phyloP scores from a whole-genome alignment of 2,888 invertebrate genomes.

The Crocallis elinguaria region DNA sequence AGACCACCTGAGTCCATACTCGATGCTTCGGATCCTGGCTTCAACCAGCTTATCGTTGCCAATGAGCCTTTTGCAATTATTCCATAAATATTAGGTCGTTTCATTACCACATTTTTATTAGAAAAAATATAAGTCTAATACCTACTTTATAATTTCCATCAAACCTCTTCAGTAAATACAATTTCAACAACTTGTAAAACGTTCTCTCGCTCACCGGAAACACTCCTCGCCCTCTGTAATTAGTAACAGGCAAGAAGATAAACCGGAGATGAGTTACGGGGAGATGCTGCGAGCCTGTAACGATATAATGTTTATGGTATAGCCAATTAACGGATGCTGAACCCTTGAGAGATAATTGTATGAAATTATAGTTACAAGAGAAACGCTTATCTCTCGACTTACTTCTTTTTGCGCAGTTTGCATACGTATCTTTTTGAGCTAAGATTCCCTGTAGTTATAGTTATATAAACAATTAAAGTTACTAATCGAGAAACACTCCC shows the following conservation, averaged over 20 bases:
- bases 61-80: too few relatives aligned
- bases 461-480: too few relatives aligned
- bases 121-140: too few relatives aligned
- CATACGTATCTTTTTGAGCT: too few relatives aligned
- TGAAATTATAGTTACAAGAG: constrained; percentile 1
- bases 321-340: constrained; percentile 22
- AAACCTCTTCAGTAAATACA: not conserved
- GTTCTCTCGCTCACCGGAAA: not conserved
- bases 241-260: constrained; percentile 40
- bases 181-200: not conserved
- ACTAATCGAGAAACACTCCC: too few relatives aligned
- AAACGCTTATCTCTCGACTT: not conserved
- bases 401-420: not conserved
- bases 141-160: not conserved
- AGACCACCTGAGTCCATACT: too few relatives aligned
- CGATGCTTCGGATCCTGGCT: too few relatives aligned
- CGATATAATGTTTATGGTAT: constrained; percentile 24
- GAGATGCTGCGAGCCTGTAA: constrained; percentile 14
- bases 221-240: constrained; percentile 31
- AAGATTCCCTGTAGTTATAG: too few relatives aligned
- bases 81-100: not conserved
- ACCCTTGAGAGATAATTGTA: constrained; percentile 10
- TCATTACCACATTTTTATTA: too few relatives aligned
- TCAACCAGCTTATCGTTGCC: too few relatives aligned
- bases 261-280: constrained; percentile 33